phyloP scores from a whole-genome alignment of 1,140 invertebrate species.

The Helicorthomorpha holstii region DNA sequence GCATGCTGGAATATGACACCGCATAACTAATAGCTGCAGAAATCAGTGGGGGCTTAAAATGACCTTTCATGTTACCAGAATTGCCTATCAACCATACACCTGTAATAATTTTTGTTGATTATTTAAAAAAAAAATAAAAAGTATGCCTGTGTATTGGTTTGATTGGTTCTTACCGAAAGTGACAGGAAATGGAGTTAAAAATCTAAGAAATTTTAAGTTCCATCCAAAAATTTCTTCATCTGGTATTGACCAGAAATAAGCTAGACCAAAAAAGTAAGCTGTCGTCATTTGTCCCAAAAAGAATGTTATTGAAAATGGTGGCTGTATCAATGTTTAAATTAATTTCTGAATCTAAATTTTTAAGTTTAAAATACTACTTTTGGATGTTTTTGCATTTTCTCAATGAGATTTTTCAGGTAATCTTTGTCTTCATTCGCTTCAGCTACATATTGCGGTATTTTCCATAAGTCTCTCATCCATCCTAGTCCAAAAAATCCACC shows the following conservation, averaged over 20 bases:
- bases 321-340: neutral
- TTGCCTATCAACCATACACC: slow-evolving; percentile 81
- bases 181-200: slow-evolving; percentile 49
- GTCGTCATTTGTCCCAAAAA: neutral
- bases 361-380: slow-evolving; percentile 34
- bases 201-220: slow-evolving; percentile 46
- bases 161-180: slow-evolving; percentile 44
- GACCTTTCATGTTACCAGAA: slow-evolving; percentile 58
- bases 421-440: slow-evolving; percentile 64
- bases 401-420: slow-evolving; percentile 45
- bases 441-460: slow-evolving; percentile 67
- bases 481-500: slow-evolving; percentile 72
- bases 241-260: slow-evolving; percentile 57
- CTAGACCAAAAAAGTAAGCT: slow-evolving; percentile 58
- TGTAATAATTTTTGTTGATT: slow-evolving; percentile 22
- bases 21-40: neutral
- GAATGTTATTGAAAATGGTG: neutral
- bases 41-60: slow-evolving; percentile 20
- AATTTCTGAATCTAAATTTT: neutral
- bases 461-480: slow-evolving; percentile 69
- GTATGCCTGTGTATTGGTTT: neutral
- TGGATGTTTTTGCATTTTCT: slow-evolving; percentile 38
- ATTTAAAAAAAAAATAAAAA: slow-evolving; percentile 4
- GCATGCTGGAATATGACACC: neutral
- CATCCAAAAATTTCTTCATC: slow-evolving; percentile 43